Evolutionary conservation across 2,797 vertebrate species (phyloP).

Genomic region (Psittacula echo): DNA sequence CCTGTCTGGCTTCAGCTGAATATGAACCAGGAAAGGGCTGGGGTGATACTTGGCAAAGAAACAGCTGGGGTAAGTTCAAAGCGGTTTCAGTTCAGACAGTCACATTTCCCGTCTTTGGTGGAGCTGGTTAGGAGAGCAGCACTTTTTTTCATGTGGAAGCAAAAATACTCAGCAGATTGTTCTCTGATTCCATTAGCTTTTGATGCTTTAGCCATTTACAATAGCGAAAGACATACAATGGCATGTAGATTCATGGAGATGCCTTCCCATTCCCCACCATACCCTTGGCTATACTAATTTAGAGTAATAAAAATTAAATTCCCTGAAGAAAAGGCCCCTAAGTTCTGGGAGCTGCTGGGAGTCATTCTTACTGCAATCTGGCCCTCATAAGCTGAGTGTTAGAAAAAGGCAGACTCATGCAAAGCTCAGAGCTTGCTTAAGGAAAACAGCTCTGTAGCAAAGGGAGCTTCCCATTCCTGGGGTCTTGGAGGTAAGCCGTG

Average conservation of each 20-base stretch:
- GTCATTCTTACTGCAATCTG: neutral
- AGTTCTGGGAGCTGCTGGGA: neutral
- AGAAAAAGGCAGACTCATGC: neutral
- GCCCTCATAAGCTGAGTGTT: neutral
- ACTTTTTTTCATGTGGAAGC: neutral
- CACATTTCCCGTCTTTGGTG: slow-evolving; percentile 10
- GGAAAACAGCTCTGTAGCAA: neutral
- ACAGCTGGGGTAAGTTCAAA: slow-evolving; percentile 84
- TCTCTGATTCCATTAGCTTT: neutral
- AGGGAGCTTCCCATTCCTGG: neutral
- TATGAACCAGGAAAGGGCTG: slow-evolving; percentile 75
- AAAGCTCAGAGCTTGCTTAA: neutral
- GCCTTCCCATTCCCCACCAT: neutral
- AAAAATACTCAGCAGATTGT: neutral
- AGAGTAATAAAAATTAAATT: neutral
- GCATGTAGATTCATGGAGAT: neutral
- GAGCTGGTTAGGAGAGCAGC: neutral
- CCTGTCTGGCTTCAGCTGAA: slow-evolving; percentile 88
- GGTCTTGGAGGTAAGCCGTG: neutral
- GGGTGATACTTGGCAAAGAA: slow-evolving; percentile 81
- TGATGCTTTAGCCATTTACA: neutral
- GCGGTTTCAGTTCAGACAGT: neutral
- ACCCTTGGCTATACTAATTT: neutral
- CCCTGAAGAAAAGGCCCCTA: neutral
- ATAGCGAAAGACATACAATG: neutral